Percentiles rank a stretch among this genome's conserved stretches.
phyloP scores from a whole-genome alignment of 1,140 invertebrate genomes.

The Drosophila ironensis region DNA sequence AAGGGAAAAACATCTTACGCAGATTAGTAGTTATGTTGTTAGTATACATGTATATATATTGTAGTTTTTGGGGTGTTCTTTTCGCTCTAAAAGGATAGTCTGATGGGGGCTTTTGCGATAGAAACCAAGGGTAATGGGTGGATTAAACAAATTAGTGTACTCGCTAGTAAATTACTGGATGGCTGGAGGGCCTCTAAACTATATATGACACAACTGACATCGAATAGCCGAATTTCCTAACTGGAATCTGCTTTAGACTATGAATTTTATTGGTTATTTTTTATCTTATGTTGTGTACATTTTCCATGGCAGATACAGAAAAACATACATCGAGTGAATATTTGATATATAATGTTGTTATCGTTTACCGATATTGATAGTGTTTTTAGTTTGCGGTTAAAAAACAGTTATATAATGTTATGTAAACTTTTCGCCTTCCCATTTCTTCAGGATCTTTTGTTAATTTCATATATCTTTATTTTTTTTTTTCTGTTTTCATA shows the following conservation, averaged over 20 bases:
- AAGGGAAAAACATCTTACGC: slow-evolving; percentile 55
- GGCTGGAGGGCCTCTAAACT: slow-evolving; percentile 48
- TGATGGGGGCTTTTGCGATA: background rate
- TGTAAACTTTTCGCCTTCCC: background rate
- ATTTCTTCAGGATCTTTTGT: background rate
- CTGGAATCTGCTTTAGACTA: slow-evolving; percentile 16
- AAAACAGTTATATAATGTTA: slow-evolving; percentile 27
- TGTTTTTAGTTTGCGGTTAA: slow-evolving; percentile 12
- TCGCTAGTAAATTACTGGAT: slow-evolving; percentile 41
- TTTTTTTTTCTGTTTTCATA: slow-evolving; percentile 11
- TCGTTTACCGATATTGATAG: slow-evolving; percentile 23
- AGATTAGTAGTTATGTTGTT: slow-evolving; percentile 29
- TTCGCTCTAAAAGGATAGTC: no score
- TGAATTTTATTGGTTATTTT: slow-evolving; percentile 34
- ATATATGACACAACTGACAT: slow-evolving; percentile 69
- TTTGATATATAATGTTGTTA: slow-evolving; percentile 24
- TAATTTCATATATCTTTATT: slow-evolving; percentile 6
- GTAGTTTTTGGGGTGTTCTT: slow-evolving; percentile 8
- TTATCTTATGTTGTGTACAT: slow-evolving; percentile 8
- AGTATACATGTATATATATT: slow-evolving; percentile 23
- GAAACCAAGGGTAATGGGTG: slow-evolving; percentile 7
- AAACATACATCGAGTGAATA: slow-evolving; percentile 57
- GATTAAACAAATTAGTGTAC: slow-evolving; percentile 28
- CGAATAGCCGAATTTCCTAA: slow-evolving; percentile 49
- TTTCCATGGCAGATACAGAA: slow-evolving; percentile 52